Evolutionary conservation across 2,113 vertebrate genomes (phyloP), one percentile per base, ranked within the genome.

Genomic region (Nothocercus nigrocapillus): DNA sequence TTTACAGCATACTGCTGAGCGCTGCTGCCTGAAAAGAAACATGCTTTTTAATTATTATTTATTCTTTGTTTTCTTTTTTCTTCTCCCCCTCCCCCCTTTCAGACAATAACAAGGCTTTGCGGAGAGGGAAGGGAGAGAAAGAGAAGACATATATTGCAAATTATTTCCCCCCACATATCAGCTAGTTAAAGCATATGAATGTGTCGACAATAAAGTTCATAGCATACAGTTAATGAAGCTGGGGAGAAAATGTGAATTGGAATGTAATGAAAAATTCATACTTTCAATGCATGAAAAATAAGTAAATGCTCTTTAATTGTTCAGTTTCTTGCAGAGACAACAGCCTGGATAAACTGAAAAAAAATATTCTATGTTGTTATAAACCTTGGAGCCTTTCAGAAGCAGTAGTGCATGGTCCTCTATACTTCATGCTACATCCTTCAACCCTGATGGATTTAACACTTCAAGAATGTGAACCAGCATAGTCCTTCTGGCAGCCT

Each of bases 241-340:
- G 67, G 83, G 54, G 1, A 51, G 93, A 93, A 96, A 91, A 96
- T 78, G 95, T 91, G 95, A 97, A 97, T 97, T 95, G 90, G 74
- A 97, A 96, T 3, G 4, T 94, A 96, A 96, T 96, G 97, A 97
- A 98, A 98, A 97, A 97, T 97, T 98, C 96, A 96, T 91, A 92
- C 12, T 94, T 94, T 95, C 89, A 54, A 49, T 86, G 88, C 80
- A 83, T 94, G 89, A 97, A 97, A 97, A 97, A 94, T 94, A 97
- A 97, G 90, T 90, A 88, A 97, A 85, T 96, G 85, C 92, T 89
- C 95, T 97, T 96, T 97, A 97, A 97, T 91, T 93, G 96, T 97
- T 97, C 94, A 73, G 73, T 94, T 96, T 90, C 89, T 72, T 86
- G 64, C 94, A 91, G 74, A 94, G 72, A 91, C 53, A 85, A 96